Conservation (phyloP, 2,888 invertebrate species). For the Sceliomorpha sp. region DNA sequence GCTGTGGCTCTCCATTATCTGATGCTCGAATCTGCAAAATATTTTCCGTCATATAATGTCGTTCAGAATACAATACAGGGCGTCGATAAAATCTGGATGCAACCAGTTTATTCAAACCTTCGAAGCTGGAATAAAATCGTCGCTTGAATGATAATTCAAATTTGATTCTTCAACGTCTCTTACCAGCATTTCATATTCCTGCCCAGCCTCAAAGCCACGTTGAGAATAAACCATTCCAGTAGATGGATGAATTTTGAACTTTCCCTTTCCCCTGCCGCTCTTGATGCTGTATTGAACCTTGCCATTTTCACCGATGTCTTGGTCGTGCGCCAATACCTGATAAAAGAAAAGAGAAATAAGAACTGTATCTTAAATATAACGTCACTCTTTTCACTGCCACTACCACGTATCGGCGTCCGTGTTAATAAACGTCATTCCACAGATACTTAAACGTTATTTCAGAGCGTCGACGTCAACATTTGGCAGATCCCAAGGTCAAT, state of each 20-base stretch:
- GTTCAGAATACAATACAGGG: background rate
- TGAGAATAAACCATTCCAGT: constrained; percentile 91
- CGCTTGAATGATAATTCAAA: no score
- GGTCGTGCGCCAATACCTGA: constrained; percentile 91
- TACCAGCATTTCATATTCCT: constrained; percentile 86
- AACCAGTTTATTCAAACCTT: no score
- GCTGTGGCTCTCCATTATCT: constrained; percentile 88
- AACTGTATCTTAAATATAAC: background rate
- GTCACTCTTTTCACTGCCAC: background rate
- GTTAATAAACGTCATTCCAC: no score
- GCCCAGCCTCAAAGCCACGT: constrained; percentile 86
- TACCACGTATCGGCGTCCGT: background rate
- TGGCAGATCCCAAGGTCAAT: no score
- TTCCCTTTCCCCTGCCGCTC: constrained; percentile 88
- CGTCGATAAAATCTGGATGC: no score
- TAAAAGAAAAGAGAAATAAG: constrained; percentile 2
- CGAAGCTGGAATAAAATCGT: no score
- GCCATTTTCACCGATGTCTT: constrained; percentile 91
- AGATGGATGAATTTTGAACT: constrained; percentile 90
- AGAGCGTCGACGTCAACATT: no score
- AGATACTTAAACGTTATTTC: no score
- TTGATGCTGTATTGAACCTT: constrained; percentile 90
- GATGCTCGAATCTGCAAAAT: constrained; percentile 87
- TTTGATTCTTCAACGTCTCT: constrained; percentile 73
- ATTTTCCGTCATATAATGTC: constrained; percentile 13